Percentiles rank a stretch among this genome's conserved stretches.
Evolutionary conservation across 2,888 invertebrate genomes (phyloP).

Genomic region (Camptogramma bilineatum): DNA sequence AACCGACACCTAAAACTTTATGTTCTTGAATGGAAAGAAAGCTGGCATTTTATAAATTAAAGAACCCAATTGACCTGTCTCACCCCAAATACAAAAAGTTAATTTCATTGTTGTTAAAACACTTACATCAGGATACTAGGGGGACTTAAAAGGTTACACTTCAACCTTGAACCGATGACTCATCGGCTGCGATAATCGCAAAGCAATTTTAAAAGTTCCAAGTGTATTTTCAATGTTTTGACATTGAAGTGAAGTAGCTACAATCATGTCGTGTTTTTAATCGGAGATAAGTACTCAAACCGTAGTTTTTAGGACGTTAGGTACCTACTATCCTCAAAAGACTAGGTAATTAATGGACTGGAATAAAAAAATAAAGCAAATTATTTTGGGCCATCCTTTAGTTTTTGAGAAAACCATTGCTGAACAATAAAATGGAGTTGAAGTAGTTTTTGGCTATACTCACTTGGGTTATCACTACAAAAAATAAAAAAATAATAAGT

Average conservation of each 20-base stretch:
- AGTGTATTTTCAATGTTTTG: constrained; percentile 20
- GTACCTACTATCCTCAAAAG: no score
- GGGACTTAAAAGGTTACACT: constrained; percentile 19
- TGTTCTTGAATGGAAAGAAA: not conserved
- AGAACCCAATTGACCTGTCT: not conserved
- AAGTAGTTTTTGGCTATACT: no score
- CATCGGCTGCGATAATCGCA: constrained; percentile 19
- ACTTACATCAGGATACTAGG: constrained; percentile 10
- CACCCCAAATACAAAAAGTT: not conserved
- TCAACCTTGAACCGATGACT: constrained; percentile 29
- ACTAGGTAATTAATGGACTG: no score
- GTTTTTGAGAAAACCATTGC: no score
- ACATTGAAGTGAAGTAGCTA: constrained; percentile 26
- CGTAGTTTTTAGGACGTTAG: not conserved
- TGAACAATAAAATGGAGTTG: no score
- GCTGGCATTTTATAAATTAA: not conserved
- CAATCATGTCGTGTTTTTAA: constrained; percentile 9
- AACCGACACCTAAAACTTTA: not conserved
- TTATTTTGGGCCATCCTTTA: no score
- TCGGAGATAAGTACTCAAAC: constrained; percentile 5
- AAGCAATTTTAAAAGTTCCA: constrained; percentile 27
- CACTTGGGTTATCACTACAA: no score
- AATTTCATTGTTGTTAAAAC: not conserved
- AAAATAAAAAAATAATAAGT: no score
- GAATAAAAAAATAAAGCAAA: no score